Conservation (phyloP, 2,797 vertebrate species). For the Sandelia bainsii region DNA sequence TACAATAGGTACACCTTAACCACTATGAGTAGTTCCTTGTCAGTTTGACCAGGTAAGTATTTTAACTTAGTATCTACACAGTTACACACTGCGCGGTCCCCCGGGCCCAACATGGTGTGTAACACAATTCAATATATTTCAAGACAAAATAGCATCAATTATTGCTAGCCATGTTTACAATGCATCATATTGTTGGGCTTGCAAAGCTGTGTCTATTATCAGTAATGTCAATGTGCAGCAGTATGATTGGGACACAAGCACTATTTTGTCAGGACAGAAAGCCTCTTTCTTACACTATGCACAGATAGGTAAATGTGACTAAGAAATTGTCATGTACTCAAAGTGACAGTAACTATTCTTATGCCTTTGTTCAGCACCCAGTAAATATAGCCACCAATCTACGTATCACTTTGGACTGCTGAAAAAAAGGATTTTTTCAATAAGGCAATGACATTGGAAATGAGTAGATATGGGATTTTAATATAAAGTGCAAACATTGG, state of each 20-base stretch:
- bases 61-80: not conserved
- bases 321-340: slow-evolving; percentile 37
- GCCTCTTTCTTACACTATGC: slow-evolving; percentile 18
- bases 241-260: slow-evolving; percentile 56
- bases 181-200: slow-evolving; percentile 33
- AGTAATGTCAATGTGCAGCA: slow-evolving; percentile 64
- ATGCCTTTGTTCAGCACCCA: slow-evolving; percentile 32
- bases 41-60: not conserved
- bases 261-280: slow-evolving; percentile 61
- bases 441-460: slow-evolving; percentile 34
- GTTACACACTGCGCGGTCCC: not conserved
- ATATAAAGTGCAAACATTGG: slow-evolving; percentile 15
- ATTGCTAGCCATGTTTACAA: slow-evolving; percentile 40
- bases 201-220: slow-evolving; percentile 54
- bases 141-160: slow-evolving; percentile 41
- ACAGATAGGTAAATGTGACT: slow-evolving; percentile 35
- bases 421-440: slow-evolving; percentile 33
- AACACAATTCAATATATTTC: slow-evolving; percentile 1
- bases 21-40: too few species aligned
- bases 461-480: slow-evolving; percentile 42
- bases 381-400: slow-evolving; percentile 22
- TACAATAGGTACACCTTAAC: not conserved
- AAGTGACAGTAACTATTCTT: slow-evolving; percentile 26
- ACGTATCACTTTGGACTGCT: slow-evolving; percentile 27
- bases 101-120: not conserved